Evolutionary conservation across 35 echinoderm and acorn worm species (phyloP), one percentile per base, ranked within the genome.

Genomic region (Ophioderma brevispina): DNA sequence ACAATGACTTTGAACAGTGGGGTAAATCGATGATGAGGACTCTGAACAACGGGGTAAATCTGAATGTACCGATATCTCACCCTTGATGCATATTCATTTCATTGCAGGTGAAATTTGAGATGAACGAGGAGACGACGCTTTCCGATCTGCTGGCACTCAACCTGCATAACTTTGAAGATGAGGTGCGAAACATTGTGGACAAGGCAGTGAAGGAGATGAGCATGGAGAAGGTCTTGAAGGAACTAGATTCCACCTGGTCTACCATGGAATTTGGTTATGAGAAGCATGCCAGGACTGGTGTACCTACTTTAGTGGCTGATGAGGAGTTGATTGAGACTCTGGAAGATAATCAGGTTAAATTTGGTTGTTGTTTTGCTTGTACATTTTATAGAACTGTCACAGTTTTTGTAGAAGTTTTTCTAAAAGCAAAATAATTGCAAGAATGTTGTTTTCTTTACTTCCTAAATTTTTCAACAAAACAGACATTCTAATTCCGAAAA

Each of bases 131-230:
- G 30, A 98, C 96, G 0, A 98, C 96, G 18, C 84, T 98, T 17
- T 87, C 96, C 18, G 96, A 98, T 86, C 93, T 98, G 10, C 82
- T 98, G 37, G 96, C 96, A 37, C 93, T 98, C 59, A 98, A 98
- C 82, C 93, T 98, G 6, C 96, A 98, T 56, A 90, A 98, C 87
- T 98, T 95, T 98, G 96, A 98, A 75, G 96, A 98, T 38, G 96
- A 98, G 78, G 96, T 98, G 35, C 94, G 96, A 34, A 92, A 92
- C 90, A 98, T 98, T 30, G 96, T 98, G 0, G 96, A 98, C 85
- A 98, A 98, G 78, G 96, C 96, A 21, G 96, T 98, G 87, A 98
- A 98, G 87, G 96, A 98, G 80, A 98, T 98, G 96, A 92, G 93
- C 31, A 98, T 98, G 96, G 96, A 98, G 93, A 98, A 98, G 84